These are phyloP conservation scores for Bufotes viridis DNA, from an alignment of 2,797 vertebrate species.

Conservation along the genomic window DNA sequence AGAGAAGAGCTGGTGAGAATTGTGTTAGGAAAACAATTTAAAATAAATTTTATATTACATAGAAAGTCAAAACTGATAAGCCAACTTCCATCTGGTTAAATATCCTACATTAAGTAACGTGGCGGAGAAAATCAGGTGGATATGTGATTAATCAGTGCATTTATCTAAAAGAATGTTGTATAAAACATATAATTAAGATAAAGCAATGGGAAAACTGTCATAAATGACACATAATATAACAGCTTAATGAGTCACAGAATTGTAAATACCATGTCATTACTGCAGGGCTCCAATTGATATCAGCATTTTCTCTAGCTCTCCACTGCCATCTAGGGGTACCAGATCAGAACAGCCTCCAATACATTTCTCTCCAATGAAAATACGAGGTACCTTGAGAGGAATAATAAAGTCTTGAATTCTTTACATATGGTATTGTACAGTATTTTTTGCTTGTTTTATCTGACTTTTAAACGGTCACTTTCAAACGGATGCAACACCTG, in stretches of 20 bases:
- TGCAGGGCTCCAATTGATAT: slow-evolving; percentile 78
- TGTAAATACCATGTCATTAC: slow-evolving; percentile 66
- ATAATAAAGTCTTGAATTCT: neutral
- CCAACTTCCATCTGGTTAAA: neutral
- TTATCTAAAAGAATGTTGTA: neutral
- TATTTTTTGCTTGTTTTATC: neutral
- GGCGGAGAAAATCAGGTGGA: neutral
- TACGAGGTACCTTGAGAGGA: slow-evolving; percentile 80
- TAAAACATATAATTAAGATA: neutral
- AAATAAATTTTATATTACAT: neutral
- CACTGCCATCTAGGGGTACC: slow-evolving; percentile 69
- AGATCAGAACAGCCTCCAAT: slow-evolving; percentile 85
- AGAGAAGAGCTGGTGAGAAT: neutral
- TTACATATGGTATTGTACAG: neutral
- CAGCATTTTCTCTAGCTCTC: slow-evolving; percentile 77
- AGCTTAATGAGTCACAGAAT: neutral
- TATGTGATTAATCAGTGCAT: neutral
- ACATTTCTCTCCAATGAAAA: slow-evolving; percentile 84
- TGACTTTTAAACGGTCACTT: neutral
- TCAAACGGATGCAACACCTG: no score
- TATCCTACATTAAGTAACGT: no score
- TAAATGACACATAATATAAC: neutral
- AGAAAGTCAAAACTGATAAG: neutral
- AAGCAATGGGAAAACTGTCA: neutral
- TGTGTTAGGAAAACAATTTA: neutral